Base-by-base conservation (phyloP, 2,888 invertebrate species). In the Xestobium rufovillosum region DNA sequence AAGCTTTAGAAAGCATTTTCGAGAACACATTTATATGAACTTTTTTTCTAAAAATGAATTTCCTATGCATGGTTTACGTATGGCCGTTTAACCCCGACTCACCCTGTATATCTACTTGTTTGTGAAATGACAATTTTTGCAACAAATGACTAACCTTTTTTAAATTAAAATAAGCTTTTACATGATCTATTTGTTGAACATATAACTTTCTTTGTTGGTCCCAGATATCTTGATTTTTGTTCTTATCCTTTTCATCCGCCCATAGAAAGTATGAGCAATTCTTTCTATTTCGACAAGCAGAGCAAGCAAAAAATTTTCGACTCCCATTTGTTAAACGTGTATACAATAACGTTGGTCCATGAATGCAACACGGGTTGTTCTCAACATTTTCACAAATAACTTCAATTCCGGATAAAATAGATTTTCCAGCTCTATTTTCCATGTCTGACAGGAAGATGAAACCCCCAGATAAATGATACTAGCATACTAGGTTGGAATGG, bases 271-370 rank as follows among this genome's bases (percentile, higher is more conserved):
- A 82, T 2, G 71, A 67, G 55, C 92, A 92, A 6, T 79, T 72
- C 55, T 83, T 84, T 43, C 80, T 72, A 55, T 86, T 81, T 37
- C 92, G 75, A 59, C 83, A 86, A 1, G 88, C 84, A 0, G 92
- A 80, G 62, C 92, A 94, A 1, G 83, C 81, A 63, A 73, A 92
- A 65, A 80, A 91, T 46, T 70, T 68, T 25, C 71, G 68, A 35
- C 71, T 67, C 13, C 45, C 51, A 30, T 66, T 49, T 1, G 53
- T 39, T 28, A 51, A 39, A 27, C 63, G 61, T 13, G 76, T 74
- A 69, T 87, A 87, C 34, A 84, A 62, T 38, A 87, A 63, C 3
- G 83, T 80, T 27, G 87, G 87, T 0, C 87, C 86, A 55, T 88
- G 87, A 12, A 76, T 63, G 53, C 87, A 88, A 29, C 71, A 52